Evolutionary conservation across 2,888 invertebrate species (phyloP), one percentile per base, ranked within the genome.

Genomic region (Tiphia femorata): DNA sequence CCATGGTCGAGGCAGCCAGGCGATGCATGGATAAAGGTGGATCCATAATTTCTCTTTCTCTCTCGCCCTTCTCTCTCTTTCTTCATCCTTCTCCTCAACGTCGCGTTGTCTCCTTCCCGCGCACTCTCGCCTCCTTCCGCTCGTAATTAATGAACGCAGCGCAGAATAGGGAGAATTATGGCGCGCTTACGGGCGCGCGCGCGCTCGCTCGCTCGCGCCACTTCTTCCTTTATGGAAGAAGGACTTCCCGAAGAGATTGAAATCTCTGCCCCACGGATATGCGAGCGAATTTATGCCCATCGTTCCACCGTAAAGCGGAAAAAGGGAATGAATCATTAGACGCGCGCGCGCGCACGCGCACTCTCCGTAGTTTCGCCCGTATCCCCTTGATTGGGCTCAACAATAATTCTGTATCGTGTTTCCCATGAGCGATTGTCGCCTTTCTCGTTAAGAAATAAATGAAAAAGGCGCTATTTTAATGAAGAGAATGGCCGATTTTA

Each of bases 161-260:
- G 67, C 69, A 76, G 73, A 76, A 76, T 76, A 73, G 70, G 64
- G 72, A 75, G 75, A 76, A 72, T 69, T 76, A 76, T 76, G 68
- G 74, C 73, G 49, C 67, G 74, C 69, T 70, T 64, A 70, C 68
- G 46, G 54, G 43, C 60, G 49, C 53, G 67, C 2, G 33, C 2
- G 33, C 67, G 74, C 69, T 70, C 62, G 67, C 68, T 42, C 52
- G 43, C 60, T 47, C 53, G 67, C 2, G 33, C 2, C 12, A 62
- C 57, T 63, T 62, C 65, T 57, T 60, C 57, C 67, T 67, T 70
- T 67, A 64, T 66, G 67, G 63, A 67, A n/a, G n/a, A n/a, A 70
- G 55, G 69, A 51, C 56, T 64, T n/a, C n/a, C n/a, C n/a, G n/a
- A n/a, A n/a, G 60, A 70, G 69, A 70, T 70, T 62, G 69, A 70